These are phyloP conservation scores for Eupelmus urozonus DNA, from an alignment of 2,888 invertebrate species.

Conservation along the genomic window DNA sequence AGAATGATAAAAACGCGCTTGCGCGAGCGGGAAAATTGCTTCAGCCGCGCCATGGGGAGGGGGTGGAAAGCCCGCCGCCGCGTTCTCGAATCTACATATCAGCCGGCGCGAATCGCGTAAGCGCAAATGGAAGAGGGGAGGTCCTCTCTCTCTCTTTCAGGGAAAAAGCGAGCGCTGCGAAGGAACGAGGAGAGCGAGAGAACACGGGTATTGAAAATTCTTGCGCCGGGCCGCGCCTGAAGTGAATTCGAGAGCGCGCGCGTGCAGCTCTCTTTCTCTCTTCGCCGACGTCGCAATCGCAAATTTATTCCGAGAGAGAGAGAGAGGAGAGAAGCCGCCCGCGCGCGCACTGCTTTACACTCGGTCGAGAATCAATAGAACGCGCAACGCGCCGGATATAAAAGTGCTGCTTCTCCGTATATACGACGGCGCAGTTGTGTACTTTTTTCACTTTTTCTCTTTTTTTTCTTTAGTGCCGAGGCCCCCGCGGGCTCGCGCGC, in stretches of 20 bases:
- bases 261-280: conserved; percentile 59
- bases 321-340: conserved; percentile 73
- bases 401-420: conserved; percentile 46
- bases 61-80: background rate
- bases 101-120: conserved; percentile 46
- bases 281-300: conserved; percentile 69
- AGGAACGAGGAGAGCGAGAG: conserved; percentile 15
- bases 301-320: conserved; percentile 76
- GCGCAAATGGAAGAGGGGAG: conserved; percentile 33
- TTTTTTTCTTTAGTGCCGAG: too few relatives aligned
- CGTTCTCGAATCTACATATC: conserved; percentile 54
- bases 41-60: background rate
- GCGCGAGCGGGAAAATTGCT: conserved; percentile 50
- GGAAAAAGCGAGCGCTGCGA: background rate
- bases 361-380: conserved; percentile 69
- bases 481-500: too few relatives aligned
- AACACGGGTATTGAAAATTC: conserved; percentile 59
- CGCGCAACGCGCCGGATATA: conserved; percentile 54
- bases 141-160: background rate
- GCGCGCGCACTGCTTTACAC: conserved; percentile 72
- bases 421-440: conserved; percentile 33
- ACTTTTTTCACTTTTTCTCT: conserved; percentile 21
- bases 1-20: conserved; percentile 48
- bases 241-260: conserved; percentile 54
- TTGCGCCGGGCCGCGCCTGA: conserved; percentile 35